A percentile compares a stretch with the other conserved stretches of the same genome.
Evolutionary conservation across 2,113 vertebrate genomes (phyloP).

Genomic region (Rhinolophus sinicus): DNA sequence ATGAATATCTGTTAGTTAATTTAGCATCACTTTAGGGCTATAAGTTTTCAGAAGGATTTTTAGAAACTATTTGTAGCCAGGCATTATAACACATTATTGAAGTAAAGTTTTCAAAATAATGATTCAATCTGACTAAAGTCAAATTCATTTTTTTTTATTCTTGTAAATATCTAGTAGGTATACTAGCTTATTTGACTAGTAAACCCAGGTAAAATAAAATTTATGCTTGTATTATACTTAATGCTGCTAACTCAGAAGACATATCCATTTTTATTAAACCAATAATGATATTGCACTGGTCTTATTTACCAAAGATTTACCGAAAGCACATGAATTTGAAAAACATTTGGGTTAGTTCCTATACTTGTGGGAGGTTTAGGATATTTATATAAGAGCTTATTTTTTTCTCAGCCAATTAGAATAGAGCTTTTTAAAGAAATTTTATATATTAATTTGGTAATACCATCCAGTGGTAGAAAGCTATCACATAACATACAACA

Average conservation of each 20-base stretch:
- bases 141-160: slow-evolving; percentile 6
- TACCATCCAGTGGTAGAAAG: not conserved
- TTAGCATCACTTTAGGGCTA: not conserved
- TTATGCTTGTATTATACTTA: not conserved
- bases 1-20: not conserved
- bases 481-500: not conserved
- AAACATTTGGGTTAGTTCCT: slow-evolving; percentile 1
- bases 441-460: not conserved
- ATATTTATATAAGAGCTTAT: not conserved
- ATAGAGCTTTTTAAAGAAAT: not conserved
- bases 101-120: slow-evolving; percentile 31
- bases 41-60: not conserved
- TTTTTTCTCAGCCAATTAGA: not conserved
- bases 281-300: not conserved
- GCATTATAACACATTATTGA: not conserved
- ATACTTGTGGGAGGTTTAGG: not conserved
- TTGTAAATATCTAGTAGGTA: slow-evolving; percentile 1
- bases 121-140: not conserved
- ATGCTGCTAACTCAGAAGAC: not conserved
- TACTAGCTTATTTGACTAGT: not conserved
- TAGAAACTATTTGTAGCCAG: not conserved
- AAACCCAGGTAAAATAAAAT: not conserved
- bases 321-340: not conserved
- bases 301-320: slow-evolving; percentile 13
- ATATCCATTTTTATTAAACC: not conserved